phyloP scores from a whole-genome alignment of 2,888 invertebrate species.

The Melitaea athalia region DNA sequence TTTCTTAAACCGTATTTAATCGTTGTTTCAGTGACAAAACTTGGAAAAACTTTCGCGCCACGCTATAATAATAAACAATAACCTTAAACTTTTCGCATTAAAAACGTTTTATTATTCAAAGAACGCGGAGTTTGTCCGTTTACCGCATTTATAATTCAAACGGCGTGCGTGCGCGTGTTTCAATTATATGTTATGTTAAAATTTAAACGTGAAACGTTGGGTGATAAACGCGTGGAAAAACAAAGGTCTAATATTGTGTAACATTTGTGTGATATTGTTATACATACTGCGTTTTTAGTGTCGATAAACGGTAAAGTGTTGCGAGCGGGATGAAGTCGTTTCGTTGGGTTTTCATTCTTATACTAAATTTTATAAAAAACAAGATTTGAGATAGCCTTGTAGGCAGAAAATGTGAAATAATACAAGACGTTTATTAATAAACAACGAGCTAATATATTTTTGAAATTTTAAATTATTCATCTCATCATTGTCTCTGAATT shows the following conservation, averaged over 20 bases:
- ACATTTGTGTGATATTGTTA: constrained; percentile 11
- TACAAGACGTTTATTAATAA: no score
- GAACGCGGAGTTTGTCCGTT: constrained; percentile 53
- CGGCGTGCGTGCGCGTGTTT: constrained; percentile 57
- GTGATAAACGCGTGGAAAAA: constrained; percentile 11
- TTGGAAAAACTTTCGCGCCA: constrained; percentile 35
- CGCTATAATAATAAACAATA: constrained; percentile 47
- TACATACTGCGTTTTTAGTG: background rate
- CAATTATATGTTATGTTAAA: constrained; percentile 55
- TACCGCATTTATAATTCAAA: constrained; percentile 59
- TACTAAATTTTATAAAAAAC: background rate
- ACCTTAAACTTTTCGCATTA: constrained; percentile 58
- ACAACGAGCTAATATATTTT: no score
- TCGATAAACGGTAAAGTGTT: background rate
- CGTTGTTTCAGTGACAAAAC: constrained; percentile 34
- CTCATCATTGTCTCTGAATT: no score
- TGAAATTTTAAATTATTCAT: no score
- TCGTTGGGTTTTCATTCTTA: background rate
- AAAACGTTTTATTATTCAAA: constrained; percentile 55
- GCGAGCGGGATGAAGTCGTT: background rate
- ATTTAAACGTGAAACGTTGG: constrained; percentile 38
- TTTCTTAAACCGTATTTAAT: constrained; percentile 40
- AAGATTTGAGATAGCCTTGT: no score
- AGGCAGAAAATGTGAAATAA: no score
- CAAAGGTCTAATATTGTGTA: constrained; percentile 1